Conservation (phyloP, 2,888 invertebrate species). For the Hesperia comma region DNA sequence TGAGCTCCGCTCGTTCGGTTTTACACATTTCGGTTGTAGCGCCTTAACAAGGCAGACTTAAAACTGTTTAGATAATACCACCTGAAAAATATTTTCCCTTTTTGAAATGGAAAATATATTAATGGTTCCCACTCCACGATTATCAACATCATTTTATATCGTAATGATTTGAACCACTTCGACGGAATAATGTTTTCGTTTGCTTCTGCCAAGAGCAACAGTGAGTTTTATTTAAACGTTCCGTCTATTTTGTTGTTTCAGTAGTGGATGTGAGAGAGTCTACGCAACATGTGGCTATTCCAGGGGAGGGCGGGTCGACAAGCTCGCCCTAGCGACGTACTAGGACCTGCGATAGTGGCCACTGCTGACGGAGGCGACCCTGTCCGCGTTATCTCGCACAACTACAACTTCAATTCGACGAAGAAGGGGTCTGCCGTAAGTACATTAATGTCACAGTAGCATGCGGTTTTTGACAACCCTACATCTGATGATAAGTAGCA, state of each 20-base stretch:
- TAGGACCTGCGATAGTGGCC: slow-evolving; percentile 57
- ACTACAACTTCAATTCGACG: slow-evolving; percentile 48
- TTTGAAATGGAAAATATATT: background rate
- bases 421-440: slow-evolving; percentile 64
- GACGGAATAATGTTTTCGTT: slow-evolving; percentile 4
- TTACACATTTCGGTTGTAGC: too few relatives aligned
- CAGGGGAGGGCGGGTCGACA: slow-evolving; percentile 41
- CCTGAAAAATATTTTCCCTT: too few relatives aligned
- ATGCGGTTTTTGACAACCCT: too few relatives aligned
- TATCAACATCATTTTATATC: background rate
- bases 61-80: too few relatives aligned
- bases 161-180: background rate
- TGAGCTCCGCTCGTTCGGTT: too few relatives aligned
- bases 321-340: slow-evolving; percentile 31
- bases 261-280: slow-evolving; percentile 41
- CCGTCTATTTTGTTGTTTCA: slow-evolving; percentile 43
- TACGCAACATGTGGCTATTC: slow-evolving; percentile 54
- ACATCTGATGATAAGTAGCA: too few relatives aligned
- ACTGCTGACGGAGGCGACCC: slow-evolving; percentile 56
- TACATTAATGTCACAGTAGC: slow-evolving; percentile 23
- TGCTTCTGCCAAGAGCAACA: slow-evolving; percentile 18
- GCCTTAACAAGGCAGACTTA: too few relatives aligned
- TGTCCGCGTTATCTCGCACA: slow-evolving; percentile 55
- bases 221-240: slow-evolving; percentile 1
- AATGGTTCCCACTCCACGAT: background rate